Base-by-base conservation (phyloP, 2,888 invertebrate species). In the Sycophila texana region DNA sequence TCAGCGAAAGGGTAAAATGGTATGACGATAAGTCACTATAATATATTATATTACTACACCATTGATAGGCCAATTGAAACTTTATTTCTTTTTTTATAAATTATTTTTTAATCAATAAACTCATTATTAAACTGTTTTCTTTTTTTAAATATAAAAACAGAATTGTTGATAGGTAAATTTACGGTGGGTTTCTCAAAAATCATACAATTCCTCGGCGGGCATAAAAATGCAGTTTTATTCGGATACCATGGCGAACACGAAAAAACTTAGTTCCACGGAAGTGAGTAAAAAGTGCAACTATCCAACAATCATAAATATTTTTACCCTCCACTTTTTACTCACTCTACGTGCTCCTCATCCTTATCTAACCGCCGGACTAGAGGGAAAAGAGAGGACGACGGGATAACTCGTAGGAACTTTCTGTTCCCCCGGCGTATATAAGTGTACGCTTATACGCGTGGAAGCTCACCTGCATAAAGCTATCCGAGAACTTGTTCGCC, bases 391-490 rank as follows among this genome's bases (percentile, higher is more conserved):
- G 47, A 77, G 73, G 74, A 70, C 26, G 47, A 80, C 77, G 76
- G 80, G 70, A 74, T 71, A 81, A 80, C 76, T 81, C 82, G 78
- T 77, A 75, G 77, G 76, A 81, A 77, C 78, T 81, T 81, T 81
- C 80, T 75, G 82, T 80, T 74, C 57, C 63, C 3, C 77, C 39
- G 30, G 55, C 75, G 66, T 74, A 68, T 74, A 68, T 26, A 53
- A 61, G 61, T 47, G 60, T 55, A 74, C 72, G 58, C 53, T 53
- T 30, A 18, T 55, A 22, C 47, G 53, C 13, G 58, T 71, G 58
- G 72, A 68, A 74, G 57, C 66, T 71, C 67, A 81, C 77, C 81
- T 81, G 81, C 71, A 72, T 78, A 67, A 67, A 81, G 71, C 77
- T 67, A 77, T 74, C 66, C 66, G 51, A 55, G 70, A 74, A 76